phyloP scores from a whole-genome alignment of 23 tunicate genomes.

The Phallusia fumigata region DNA sequence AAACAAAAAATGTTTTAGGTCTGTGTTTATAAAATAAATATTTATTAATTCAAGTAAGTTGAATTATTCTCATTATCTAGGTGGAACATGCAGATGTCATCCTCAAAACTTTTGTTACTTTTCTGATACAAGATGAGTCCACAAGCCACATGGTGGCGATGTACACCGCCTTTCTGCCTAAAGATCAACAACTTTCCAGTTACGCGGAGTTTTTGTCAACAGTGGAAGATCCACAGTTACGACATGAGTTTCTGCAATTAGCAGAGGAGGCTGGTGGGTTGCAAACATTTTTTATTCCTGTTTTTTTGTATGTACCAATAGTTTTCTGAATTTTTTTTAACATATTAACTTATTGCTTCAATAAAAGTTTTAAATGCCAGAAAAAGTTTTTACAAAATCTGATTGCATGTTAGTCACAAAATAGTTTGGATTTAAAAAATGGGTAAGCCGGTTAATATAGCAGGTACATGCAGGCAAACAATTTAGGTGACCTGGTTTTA shows the following conservation, averaged over 20 bases:
- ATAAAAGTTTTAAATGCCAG: too few relatives aligned
- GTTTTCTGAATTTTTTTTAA: too few relatives aligned
- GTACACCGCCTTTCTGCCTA: slow-evolving; percentile 58
- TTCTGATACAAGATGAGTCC: slow-evolving; percentile 55
- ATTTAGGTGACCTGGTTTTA: too few relatives aligned
- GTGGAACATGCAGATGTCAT: slow-evolving; percentile 28
- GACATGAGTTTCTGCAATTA: slow-evolving; percentile 60
- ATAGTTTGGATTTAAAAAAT: too few relatives aligned
- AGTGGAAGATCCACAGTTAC: slow-evolving; percentile 41
- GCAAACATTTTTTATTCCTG: neutral
- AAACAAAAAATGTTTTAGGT: too few relatives aligned
- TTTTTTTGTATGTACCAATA: too few relatives aligned
- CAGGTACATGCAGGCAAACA: too few relatives aligned
- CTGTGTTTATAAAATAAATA: too few relatives aligned
- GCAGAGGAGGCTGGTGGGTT: slow-evolving; percentile 69
- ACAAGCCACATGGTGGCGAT: slow-evolving; percentile 69
- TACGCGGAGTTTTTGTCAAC: slow-evolving; percentile 67
- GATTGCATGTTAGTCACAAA: too few relatives aligned
- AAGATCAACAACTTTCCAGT: slow-evolving; percentile 45
- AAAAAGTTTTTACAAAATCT: too few relatives aligned
- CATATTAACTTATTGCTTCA: too few relatives aligned
- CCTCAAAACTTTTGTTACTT: slow-evolving; percentile 59
- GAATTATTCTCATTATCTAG: neutral
- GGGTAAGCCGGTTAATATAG: too few relatives aligned
- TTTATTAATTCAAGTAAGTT: neutral